Base-by-base conservation (phyloP, 2,888 invertebrate species). In the Cyclophora albipunctata region DNA sequence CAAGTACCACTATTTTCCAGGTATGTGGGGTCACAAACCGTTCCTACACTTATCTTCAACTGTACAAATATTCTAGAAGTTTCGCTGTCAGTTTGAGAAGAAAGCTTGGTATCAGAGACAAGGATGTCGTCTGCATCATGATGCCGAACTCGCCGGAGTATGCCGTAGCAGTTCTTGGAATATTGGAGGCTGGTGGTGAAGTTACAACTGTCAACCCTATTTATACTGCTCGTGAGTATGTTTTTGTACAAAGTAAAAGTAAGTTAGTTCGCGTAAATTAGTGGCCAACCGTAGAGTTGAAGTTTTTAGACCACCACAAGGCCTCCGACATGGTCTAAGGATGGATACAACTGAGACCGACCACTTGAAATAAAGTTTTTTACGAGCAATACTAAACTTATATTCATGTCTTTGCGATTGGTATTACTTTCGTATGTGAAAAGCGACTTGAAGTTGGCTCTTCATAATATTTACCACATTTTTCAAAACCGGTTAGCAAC, bases 101-200 rank as follows among this genome's bases (percentile, higher is more conserved):
- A 4, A 90, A 91, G 59, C 84, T 93, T 43, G 91, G 91, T 47
- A 71, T 94, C 2, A 75, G 71, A 37, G 85, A 90, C 47, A 90
- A 91, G 0, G 92, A 94, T 60, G 90, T 92, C 0, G 71, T 94
- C 3, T 93, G 92, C 3, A 59, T 95, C 34, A 90, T 93, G 59
- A 75, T 94, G 66, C 92, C 92, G 3, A 95, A 95, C 71, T 69
- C 91, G 34, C 94, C 94, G 0, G 95, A 95, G 71, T 93, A 90
- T 66, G 88, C 91, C 0, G 78, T 93, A 20, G 90, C 89, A 3
- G 67, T 90, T 2, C 67, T 93, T 41, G 95, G 93, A 0, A 81
- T 90, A 34, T 65, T 93, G 4, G 91, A 93, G 64, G 93, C 93
- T 7, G 93, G 93, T 0, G 78, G 93, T 4, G 69, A 90, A 45